phyloP scores from a whole-genome alignment of 2,113 vertebrate species.

The Pseudolaguvia tuberculata region DNA sequence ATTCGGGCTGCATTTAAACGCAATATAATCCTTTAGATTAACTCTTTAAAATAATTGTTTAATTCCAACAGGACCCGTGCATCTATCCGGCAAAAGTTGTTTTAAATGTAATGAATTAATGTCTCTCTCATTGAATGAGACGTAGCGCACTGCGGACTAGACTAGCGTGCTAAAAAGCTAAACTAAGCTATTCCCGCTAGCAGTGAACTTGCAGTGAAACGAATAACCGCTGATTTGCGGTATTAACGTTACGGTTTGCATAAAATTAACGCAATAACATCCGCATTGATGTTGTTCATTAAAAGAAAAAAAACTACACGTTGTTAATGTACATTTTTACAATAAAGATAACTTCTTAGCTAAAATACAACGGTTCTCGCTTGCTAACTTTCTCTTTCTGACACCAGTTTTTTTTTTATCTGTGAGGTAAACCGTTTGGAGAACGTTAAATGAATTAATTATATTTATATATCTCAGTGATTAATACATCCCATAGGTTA shows the following conservation, averaged over 20 bases:
- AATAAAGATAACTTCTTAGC: background rate
- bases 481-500: background rate
- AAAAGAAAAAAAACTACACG: background rate
- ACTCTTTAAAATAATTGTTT: too few species aligned
- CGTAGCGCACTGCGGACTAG: slow-evolving; percentile 43
- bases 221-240: too few species aligned
- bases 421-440: background rate
- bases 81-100: background rate
- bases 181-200: slow-evolving; percentile 10
- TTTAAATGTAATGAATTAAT: background rate
- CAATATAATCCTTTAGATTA: too few species aligned
- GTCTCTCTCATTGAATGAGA: background rate
- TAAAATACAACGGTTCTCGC: background rate
- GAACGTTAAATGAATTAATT: too few species aligned
- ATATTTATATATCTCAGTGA: background rate
- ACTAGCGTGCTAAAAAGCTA: slow-evolving; percentile 18
- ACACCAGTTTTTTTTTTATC: background rate
- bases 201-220: background rate
- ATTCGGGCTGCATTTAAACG: background rate
- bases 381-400: slow-evolving; percentile 2
- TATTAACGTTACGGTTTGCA: background rate
- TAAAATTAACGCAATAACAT: background rate
- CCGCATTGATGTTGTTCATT: background rate
- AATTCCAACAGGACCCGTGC: too few species aligned
- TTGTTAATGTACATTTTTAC: too few species aligned